Evolutionary conservation across 1,140 invertebrate species (phyloP).

Genomic region (Cherax destructor): DNA sequence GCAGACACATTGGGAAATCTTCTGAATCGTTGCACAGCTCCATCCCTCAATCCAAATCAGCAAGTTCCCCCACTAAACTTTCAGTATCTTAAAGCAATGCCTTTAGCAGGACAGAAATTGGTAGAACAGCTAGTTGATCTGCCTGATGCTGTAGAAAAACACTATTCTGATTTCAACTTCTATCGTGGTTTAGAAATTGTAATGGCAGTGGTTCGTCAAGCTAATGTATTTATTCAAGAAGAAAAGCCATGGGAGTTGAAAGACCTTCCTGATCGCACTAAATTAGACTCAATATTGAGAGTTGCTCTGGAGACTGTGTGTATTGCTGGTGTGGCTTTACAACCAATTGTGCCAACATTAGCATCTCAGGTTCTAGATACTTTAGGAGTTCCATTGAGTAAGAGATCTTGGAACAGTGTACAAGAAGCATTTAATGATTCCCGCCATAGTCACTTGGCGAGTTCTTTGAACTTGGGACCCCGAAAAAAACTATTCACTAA

Average conservation of each 20-base stretch:
- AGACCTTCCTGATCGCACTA: slow-evolving; percentile 76
- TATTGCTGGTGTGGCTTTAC: slow-evolving; percentile 85
- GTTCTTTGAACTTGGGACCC: slow-evolving; percentile 19
- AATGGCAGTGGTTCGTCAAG: slow-evolving; percentile 83
- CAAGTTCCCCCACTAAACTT: slow-evolving; percentile 82
- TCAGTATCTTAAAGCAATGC: slow-evolving; percentile 74
- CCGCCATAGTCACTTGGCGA: slow-evolving; percentile 3
- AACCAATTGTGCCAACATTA: slow-evolving; percentile 89
- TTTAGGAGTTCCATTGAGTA: slow-evolving; percentile 73
- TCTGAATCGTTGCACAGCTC: slow-evolving; percentile 86
- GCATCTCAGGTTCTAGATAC: slow-evolving; percentile 78
- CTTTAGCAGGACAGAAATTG: slow-evolving; percentile 76
- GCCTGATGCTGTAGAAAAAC: slow-evolving; percentile 79
- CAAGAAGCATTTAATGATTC: not conserved
- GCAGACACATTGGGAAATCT: slow-evolving; percentile 96
- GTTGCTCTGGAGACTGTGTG: slow-evolving; percentile 89
- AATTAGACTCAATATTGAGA: slow-evolving; percentile 85
- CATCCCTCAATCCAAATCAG: slow-evolving; percentile 85
- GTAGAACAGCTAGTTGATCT: slow-evolving; percentile 79
- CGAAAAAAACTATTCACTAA: slow-evolving; percentile 43
- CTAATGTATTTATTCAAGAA: slow-evolving; percentile 91
- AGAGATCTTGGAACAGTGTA: slow-evolving; percentile 51
- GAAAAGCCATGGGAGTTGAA: slow-evolving; percentile 91
- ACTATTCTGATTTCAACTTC: slow-evolving; percentile 88
- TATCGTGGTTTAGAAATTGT: slow-evolving; percentile 88